Base-by-base conservation (phyloP, 2,888 invertebrate species). In the Ptychoptera albimana region DNA sequence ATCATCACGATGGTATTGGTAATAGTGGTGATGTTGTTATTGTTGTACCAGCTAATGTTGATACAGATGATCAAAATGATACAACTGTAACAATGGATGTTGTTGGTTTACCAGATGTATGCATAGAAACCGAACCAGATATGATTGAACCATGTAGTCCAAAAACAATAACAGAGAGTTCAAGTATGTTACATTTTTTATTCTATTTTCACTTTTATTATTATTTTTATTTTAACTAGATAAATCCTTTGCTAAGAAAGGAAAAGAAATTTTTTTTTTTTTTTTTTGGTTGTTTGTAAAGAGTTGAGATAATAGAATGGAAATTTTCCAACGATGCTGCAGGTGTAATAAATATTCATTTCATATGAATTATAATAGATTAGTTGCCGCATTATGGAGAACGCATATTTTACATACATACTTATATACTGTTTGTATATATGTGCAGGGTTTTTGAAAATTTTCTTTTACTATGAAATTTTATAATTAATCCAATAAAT, bases 121-220 rank as follows among this genome's bases (percentile, higher is more conserved):
- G 55, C 46, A 55, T 54, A 42, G 55, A 53, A 47, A 46, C 51
- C 11, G 56, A 57, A 48, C 51, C 46, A 37, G 57, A 57, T 38
- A 39, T 46, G 67, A 45, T 69, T 51, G 73, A 72, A 53, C 70
- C 71, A 45, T 70, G 70, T 32, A 73, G 71, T 49, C 64, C 67
- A 42, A 70, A 73, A 48, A 70, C 74, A 51, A 69, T 66, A 52
- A 75, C 75, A 40, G 77, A 77, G 63, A 76, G 75, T 65, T 76
- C 77, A 66, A 77, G 77, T 77, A 65, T 66, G 57, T 23, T 5
- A 23, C 7, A 23, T 7, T 30, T 16, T 44, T 39, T 29, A 34
- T 39, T 32, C 14, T 10, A 12, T 30, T 43, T 15, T 12, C 14
- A 13, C 11, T 30, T 29, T 31, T 30, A 29, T 31, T 23, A 3